phyloP scores from a whole-genome alignment of 2,797 vertebrate species.

The Pipistrellus kuhlii region DNA sequence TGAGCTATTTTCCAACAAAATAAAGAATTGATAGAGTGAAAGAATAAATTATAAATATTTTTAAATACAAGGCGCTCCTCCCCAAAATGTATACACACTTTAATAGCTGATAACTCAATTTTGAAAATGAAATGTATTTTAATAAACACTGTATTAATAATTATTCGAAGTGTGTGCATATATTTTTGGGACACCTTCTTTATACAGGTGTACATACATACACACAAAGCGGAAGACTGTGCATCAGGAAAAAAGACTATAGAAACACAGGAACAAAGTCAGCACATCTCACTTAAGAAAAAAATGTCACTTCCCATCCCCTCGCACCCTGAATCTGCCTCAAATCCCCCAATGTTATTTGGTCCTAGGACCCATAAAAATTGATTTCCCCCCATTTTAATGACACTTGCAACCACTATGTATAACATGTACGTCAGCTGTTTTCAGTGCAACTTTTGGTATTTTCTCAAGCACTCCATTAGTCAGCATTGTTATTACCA shows the following conservation, averaged over 20 bases:
- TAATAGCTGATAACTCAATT: no score
- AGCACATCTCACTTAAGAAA: background rate
- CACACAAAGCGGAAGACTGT: background rate
- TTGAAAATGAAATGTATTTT: no score
- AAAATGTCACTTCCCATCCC: background rate
- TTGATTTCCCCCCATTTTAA: background rate
- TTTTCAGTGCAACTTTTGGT: background rate
- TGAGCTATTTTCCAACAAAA: background rate
- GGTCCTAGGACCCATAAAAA: background rate
- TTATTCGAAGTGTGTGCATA: no score
- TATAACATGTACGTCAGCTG: background rate
- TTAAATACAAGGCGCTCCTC: background rate
- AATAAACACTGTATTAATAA: no score
- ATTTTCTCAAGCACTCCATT: constrained; percentile 1
- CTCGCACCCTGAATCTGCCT: background rate
- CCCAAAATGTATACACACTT: no score
- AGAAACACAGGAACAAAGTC: background rate
- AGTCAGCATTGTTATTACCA: background rate
- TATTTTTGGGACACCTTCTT: background rate
- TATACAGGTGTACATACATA: background rate
- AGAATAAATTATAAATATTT: background rate
- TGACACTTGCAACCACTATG: background rate
- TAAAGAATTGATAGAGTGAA: background rate
- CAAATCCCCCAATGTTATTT: background rate
- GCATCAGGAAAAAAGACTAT: no score